phyloP scores from a whole-genome alignment of 2,797 vertebrate species.

The Chromis chromis region DNA sequence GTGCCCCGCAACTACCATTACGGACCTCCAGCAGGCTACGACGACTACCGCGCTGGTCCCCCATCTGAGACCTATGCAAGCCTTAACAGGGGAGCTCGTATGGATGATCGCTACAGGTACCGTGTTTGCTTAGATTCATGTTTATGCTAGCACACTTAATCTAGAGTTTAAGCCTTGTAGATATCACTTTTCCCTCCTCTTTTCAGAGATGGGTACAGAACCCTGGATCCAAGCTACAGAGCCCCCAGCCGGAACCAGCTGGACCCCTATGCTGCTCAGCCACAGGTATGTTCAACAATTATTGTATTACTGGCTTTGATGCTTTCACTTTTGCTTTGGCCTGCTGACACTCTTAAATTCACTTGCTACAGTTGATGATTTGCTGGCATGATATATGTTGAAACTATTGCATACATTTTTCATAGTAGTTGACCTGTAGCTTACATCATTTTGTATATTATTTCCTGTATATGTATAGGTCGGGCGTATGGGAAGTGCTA shows the following conservation, averaged over 20 bases:
- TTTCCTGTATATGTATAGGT: constrained; percentile 63
- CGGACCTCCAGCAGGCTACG: constrained; percentile 83
- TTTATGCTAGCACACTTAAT: not conserved
- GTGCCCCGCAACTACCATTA: constrained; percentile 96
- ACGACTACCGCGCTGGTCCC: constrained; percentile 81
- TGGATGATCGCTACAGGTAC: constrained; percentile 92
- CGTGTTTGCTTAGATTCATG: not conserved
- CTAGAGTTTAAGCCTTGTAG: not conserved
- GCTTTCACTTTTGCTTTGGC: not conserved
- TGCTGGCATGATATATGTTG: not conserved
- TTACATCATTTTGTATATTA: not conserved
- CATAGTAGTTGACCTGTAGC: not conserved
- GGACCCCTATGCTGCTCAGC: constrained; percentile 93
- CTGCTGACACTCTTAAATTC: not conserved
- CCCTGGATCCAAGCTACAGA: constrained; percentile 89
- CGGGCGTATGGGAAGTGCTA: constrained; percentile 89
- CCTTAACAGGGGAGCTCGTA: constrained; percentile 89
- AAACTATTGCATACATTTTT: not conserved
- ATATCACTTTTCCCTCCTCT: not conserved
- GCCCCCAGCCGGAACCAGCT: constrained; percentile 91
- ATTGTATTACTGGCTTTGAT: not conserved
- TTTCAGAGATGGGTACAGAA: constrained; percentile 85
- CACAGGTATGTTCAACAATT: constrained; percentile 83
- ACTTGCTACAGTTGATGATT: not conserved
- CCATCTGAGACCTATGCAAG: constrained; percentile 88